A percentile compares a stretch with the other conserved stretches of the same genome.
Evolutionary conservation across 2,888 invertebrate species (phyloP).

Genomic region (Polylopha cassiicola): DNA sequence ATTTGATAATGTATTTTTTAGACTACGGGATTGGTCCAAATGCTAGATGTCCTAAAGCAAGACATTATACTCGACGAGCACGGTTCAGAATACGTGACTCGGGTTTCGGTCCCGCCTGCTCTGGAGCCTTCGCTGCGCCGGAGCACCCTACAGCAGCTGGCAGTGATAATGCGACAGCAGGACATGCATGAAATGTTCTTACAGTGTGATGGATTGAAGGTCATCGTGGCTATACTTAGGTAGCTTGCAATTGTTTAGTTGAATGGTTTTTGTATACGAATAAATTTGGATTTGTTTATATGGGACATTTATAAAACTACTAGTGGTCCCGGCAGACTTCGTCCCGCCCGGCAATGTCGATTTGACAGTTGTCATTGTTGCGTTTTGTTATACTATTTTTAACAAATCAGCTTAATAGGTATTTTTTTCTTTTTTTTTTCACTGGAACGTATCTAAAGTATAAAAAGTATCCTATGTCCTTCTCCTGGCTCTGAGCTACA

Average conservation of each 20-base stretch:
- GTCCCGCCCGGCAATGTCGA: too few relatives aligned
- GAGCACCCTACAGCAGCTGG: conserved; percentile 81
- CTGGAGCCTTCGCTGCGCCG: conserved; percentile 82
- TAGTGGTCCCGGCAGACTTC: too few relatives aligned
- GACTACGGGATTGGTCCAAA: conserved; percentile 59
- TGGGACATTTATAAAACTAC: too few relatives aligned
- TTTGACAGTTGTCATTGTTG: too few relatives aligned
- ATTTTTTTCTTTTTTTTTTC: conserved; percentile 1
- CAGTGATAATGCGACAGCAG: conserved; percentile 80
- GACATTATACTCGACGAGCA: conserved; percentile 53
- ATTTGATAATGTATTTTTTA: conserved; percentile 32
- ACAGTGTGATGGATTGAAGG: conserved; percentile 72
- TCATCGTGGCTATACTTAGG: conserved; percentile 62
- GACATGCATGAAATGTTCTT: conserved; percentile 79
- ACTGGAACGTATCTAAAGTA: too few relatives aligned
- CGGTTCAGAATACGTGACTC: conserved; percentile 38
- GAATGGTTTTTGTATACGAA: conserved; percentile 2
- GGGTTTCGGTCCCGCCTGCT: conserved; percentile 36
- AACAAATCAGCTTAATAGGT: too few relatives aligned
- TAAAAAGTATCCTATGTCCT: too few relatives aligned
- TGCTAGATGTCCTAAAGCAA: conserved; percentile 65
- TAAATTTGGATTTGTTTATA: background rate
- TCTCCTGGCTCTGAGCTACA: too few relatives aligned
- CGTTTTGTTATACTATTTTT: too few relatives aligned
- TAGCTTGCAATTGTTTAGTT: too few relatives aligned